Base-by-base conservation (phyloP, 2,113 vertebrate species). In the Calidris pugnax region DNA sequence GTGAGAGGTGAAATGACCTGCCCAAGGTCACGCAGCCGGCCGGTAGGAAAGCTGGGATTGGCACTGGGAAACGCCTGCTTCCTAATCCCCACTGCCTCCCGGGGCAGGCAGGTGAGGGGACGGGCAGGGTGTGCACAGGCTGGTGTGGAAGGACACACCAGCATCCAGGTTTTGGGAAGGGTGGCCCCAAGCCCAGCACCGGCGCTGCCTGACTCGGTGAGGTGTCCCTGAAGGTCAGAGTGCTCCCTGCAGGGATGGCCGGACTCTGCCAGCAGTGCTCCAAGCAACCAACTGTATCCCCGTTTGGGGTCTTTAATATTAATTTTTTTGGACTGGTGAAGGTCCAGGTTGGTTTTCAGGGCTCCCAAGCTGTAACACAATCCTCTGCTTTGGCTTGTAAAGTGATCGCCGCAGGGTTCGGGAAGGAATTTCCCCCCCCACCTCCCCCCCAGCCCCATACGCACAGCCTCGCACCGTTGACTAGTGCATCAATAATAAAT, bases 401-500 rank as follows among this genome's bases (percentile, higher is more conserved):
- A 95, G 87, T 22, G 90, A 97, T 97, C 95, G 45, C 94, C 19
- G 20, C 89, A 84, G 87, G 95, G 83, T 92, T 82, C 63, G 13
- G 93, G 82, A 77, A 94, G 96, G 96, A 96, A 96, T 94, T 69
- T 47, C 20, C 47, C 32, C n/a, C 16, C 79, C 22, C n/a, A n/a
- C 32, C 56, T 7, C 37, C 45, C 51, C 47, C n/a, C 39, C 20
- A 73, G 22, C n/a, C 56, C 9, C 32, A 10, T 72, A 37, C 51
- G 19, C 39, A 10, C 13, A 22, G 73, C 83, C 77, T 95, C 45
- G 10, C 77, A 37, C 87, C 68, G 62, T 47, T 85, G 95, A 59
- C 83, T 87, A 26, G 81, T 51, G 86, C 94, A 94, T 96, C 86
- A 95, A 88, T 93, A 95, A 97, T 95, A 92, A 94, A 96, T 85